phyloP scores from a whole-genome alignment of 2,888 invertebrate species.

The Stomorhina lunata region DNA sequence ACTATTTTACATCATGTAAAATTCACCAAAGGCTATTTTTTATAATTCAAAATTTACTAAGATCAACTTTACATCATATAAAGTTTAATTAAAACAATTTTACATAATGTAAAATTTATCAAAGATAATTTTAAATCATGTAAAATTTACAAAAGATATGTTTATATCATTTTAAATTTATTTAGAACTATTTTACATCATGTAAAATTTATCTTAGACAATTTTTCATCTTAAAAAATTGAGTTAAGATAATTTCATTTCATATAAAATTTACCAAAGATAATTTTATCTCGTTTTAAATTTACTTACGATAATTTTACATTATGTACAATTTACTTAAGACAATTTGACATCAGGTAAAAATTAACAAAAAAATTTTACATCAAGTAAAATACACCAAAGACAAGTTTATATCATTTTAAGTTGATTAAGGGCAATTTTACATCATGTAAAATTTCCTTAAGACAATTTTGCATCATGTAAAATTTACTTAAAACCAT shows the following conservation, averaged over 20 bases:
- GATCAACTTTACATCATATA: too few species aligned
- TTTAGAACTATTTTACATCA: background rate
- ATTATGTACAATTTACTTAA: background rate
- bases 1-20: too few species aligned
- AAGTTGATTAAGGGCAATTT: too few species aligned
- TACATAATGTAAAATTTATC: background rate
- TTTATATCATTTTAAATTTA: background rate
- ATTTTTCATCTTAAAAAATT: too few species aligned
- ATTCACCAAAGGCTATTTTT: too few species aligned
- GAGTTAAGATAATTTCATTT: background rate
- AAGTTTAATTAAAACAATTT: too few species aligned
- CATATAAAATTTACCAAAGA: background rate
- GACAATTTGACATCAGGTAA: background rate
- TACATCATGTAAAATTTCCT: background rate
- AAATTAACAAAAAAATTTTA: background rate
- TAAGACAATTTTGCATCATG: too few species aligned
- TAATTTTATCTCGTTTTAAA: too few species aligned
- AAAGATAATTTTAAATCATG: background rate
- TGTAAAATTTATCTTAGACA: background rate
- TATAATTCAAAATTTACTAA: too few species aligned
- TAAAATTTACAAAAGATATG: background rate
- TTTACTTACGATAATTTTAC: background rate
- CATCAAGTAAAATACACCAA: background rate
- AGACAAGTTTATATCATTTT: background rate
- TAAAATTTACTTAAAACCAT: too few species aligned